Evolutionary conservation across 2,113 vertebrate species (phyloP), one percentile per base, ranked within the genome.

Genomic region (Isichthys henryi): DNA sequence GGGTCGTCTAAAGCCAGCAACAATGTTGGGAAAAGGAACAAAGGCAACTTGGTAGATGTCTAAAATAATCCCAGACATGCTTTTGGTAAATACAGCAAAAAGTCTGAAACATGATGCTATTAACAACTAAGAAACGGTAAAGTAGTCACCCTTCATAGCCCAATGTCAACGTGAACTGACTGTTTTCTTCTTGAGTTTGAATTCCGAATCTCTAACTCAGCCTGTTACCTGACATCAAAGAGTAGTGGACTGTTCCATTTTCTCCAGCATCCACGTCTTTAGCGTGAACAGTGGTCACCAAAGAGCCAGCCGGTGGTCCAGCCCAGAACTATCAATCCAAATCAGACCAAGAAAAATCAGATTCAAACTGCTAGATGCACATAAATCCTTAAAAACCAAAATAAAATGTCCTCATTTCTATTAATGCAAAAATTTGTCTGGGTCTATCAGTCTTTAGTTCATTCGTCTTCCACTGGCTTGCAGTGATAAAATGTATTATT

Each of bases 251-350:
- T 1, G 95, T 95, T 89, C 97, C 93, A n/a, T 97, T 98, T 90
- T 94, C 96, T 91, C 97, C 98, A 90, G 96, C 95, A 92, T 99
- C 98, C 0, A 92, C 93, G 89, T 99, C 98, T 94, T 97, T 98
- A 84, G 98, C 97, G 93, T 97, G 98, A 91, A 98, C 46, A 70
- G 95, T 97, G 6, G 96, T 94, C 88, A 98, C 94, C 89, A 97
- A 90, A 0, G 95, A 96, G 84, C 96, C 96, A 58, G 94, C 90
- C 0, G 97, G 95, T 1, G 96, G 93, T 13, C 95, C 96, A 88
- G 97, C 96, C 95, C 97, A 96, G 91, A 97, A 95, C 98, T 99
- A 93, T 86, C 89, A 93, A 53, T 66, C 27, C 84, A 91, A 93
- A 70, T 66, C 31, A 89, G 23, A 90, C 1, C 1, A 0, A 83